Conservation (phyloP, 1,140 invertebrate species). For the Aradophagus sp. region DNA sequence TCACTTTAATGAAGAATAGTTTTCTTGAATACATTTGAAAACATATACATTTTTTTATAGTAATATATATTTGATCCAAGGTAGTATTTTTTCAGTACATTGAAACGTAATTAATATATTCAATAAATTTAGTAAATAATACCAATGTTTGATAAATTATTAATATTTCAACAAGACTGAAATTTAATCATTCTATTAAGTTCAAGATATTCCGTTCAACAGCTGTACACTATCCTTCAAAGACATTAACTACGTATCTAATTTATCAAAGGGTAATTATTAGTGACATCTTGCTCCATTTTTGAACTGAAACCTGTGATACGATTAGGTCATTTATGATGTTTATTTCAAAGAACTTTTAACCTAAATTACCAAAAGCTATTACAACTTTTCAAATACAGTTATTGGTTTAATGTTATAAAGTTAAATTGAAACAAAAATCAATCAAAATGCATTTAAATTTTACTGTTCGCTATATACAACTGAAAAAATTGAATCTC, state of each 20-base stretch:
- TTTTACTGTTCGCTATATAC: no score
- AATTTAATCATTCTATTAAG: neutral
- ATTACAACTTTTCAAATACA: conserved; percentile 10
- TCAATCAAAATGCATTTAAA: neutral
- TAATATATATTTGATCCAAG: no score
- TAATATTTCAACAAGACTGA: neutral
- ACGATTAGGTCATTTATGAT: conserved; percentile 24
- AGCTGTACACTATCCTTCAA: no score
- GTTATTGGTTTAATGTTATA: conserved; percentile 8
- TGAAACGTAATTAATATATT: no score
- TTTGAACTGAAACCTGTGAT: conserved; percentile 18
- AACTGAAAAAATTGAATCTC: no score
- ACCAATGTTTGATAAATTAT: no score
- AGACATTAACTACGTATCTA: conserved; percentile 5
- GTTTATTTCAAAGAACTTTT: conserved; percentile 23
- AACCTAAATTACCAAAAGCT: conserved; percentile 29
- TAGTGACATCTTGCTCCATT: conserved; percentile 11
- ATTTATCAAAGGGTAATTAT: conserved; percentile 20
- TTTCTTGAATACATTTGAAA: no score
- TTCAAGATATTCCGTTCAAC: no score
- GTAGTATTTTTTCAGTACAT: no score
- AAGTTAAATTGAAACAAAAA: neutral
- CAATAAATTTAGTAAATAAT: no score
- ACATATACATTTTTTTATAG: no score
- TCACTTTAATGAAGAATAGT: no score